Conservation (phyloP, 2,888 invertebrate genomes). For the Pseudococcus jackbeardsleyi region DNA sequence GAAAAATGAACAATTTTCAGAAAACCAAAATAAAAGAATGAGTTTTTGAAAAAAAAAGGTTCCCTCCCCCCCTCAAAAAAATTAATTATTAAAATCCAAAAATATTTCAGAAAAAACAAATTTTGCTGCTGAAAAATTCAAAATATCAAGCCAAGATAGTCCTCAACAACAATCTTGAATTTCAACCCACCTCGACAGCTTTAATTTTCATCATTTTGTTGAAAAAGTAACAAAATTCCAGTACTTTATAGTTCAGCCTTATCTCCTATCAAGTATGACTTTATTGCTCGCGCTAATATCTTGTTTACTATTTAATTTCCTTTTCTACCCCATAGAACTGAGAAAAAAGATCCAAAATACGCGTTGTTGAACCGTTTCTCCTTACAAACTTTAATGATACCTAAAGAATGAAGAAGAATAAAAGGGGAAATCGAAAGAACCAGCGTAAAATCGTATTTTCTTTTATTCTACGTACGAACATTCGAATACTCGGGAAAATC, state of each 20-base stretch:
- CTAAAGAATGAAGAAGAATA: neutral
- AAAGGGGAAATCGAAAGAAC: neutral
- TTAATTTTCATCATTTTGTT: too few species aligned
- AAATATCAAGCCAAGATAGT: too few species aligned
- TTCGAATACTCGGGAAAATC: neutral
- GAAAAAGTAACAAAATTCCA: neutral
- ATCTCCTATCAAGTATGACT: too few species aligned
- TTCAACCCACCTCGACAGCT: too few species aligned
- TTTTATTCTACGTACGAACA: neutral
- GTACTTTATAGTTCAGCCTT: neutral
- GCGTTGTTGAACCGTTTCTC: neutral
- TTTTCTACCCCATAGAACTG: neutral
- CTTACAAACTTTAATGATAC: slow-evolving; percentile 9
- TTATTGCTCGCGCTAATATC: neutral
- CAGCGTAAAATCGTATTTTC: slow-evolving; percentile 29
- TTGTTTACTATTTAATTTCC: slow-evolving; percentile 6
- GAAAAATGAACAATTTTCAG: too few species aligned
- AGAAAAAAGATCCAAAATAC: neutral
- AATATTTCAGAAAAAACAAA: too few species aligned
- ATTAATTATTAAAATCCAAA: too few species aligned
- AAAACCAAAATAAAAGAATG: too few species aligned
- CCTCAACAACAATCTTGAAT: too few species aligned
- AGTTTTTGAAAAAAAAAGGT: too few species aligned
- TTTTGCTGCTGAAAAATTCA: too few species aligned
- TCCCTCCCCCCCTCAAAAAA: too few species aligned